Base-by-base conservation (phyloP, 2,113 vertebrate genomes). In the Callipepla californica region DNA sequence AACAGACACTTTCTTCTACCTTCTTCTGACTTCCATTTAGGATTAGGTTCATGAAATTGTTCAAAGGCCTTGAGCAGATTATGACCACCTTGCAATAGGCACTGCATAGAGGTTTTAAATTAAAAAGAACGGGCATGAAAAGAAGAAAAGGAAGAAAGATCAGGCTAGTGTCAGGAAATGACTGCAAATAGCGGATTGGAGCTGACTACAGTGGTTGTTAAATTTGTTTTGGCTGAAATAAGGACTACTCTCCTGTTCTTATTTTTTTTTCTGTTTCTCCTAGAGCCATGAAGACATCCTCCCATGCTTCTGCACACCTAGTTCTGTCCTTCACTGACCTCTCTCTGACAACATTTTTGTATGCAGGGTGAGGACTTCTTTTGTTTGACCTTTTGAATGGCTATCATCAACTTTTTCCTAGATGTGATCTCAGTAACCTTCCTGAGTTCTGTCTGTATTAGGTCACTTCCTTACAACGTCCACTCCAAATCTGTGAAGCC, bases 11-110 rank as follows among this genome's bases (percentile, higher is more conserved):
- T 91, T 57, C 76, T 74, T 75, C 51, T 90, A 69, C 16, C 69
- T 78, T 22, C 10, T 88, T 82, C 80, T 85, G 28, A 69, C 85
- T 85, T 85, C 45, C 72, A 70, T 93, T 87, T 87, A 93, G 66
- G 44, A 87, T 85, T 77, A 91, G 26, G n/a, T 79, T 81, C 91
- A 80, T 81, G 61, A 80, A 85, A 30, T 57, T 81, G 6, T 83
- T 93, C 67, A 78, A 77, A 90, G 32, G 36, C 19, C 62, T 90
- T n/a, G 25, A 58, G 79, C 30, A 91, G 87, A 90, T 93, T 91
- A 94, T 32, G 26, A 87, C n/a, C 28, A 61, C 59, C 22, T 36
- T 68, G 68, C 20, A 9, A 68, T n/a, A 57, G 85, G 51, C 21
- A 80, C 23, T 32, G 9, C 90, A 88, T 22, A 61, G 48, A 67